Conservation (phyloP, 2,113 vertebrate species). For the Donacobius atricapilla region DNA sequence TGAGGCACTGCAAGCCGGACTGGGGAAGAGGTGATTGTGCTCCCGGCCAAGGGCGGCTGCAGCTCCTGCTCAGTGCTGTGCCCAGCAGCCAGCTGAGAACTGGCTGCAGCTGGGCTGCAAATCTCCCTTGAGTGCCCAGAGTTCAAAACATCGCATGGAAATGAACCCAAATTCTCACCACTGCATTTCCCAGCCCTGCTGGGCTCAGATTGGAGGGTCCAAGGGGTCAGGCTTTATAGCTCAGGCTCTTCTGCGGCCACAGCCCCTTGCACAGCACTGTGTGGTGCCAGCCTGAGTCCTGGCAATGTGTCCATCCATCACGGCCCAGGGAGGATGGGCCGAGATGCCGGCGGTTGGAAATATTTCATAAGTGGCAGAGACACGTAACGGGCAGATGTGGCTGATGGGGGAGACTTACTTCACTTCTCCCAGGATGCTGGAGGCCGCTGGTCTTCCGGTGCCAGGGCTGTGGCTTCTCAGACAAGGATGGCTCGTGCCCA, state of each 20-base stretch:
- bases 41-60: background rate
- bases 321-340: rapidly evolving
- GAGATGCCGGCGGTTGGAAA: background rate
- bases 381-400: background rate
- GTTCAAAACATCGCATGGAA: background rate
- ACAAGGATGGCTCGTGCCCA: background rate
- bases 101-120: background rate
- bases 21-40: conserved; percentile 28
- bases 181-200: background rate
- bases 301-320: rapidly evolving
- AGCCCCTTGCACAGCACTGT: rapidly evolving
- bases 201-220: background rate
- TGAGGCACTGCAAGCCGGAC: background rate
- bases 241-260: background rate
- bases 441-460: conserved; percentile 33
- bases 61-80: background rate
- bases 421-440: background rate
- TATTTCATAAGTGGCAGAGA: conserved; percentile 66
- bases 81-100: background rate
- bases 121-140: background rate
- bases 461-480: background rate
- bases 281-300: background rate
- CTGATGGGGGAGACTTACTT: conserved; percentile 30
- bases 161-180: rapidly evolving
- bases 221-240: background rate